Evolutionary conservation across 2,888 invertebrate species (phyloP).

Genomic region (Lottia gigantea): DNA sequence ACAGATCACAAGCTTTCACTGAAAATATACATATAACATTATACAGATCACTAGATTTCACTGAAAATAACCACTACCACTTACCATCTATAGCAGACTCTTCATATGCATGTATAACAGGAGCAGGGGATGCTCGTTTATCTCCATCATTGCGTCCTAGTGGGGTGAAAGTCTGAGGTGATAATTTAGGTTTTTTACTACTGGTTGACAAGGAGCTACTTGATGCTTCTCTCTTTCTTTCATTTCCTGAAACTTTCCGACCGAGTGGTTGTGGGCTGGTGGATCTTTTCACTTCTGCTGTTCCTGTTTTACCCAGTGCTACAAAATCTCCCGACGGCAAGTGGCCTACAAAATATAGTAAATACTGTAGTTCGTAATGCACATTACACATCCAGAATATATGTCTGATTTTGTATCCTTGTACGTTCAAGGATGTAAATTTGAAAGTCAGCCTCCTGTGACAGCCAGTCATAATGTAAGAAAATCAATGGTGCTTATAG

Average conservation of each 20-base stretch:
- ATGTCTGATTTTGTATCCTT: too few relatives aligned
- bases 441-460: too few relatives aligned
- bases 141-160: slow-evolving; percentile 52
- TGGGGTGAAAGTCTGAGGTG: slow-evolving; percentile 56
- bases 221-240: slow-evolving; percentile 79
- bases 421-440: too few relatives aligned
- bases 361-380: too few relatives aligned
- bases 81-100: slow-evolving; percentile 77
- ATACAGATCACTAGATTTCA: too few relatives aligned
- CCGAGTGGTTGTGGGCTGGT: slow-evolving; percentile 32
- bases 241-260: slow-evolving; percentile 59
- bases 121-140: slow-evolving; percentile 51
- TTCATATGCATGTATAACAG: slow-evolving; percentile 53
- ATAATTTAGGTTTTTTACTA: slow-evolving; percentile 67
- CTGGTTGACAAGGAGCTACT: slow-evolving; percentile 38
- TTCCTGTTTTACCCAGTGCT: slow-evolving; percentile 60
- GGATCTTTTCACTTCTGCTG: slow-evolving; percentile 30
- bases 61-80: too few relatives aligned
- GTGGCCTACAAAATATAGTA: slow-evolving; percentile 25
- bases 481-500: too few relatives aligned
- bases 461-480: too few relatives aligned
- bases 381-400: too few relatives aligned
- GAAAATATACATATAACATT: too few relatives aligned
- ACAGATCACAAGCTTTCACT: too few relatives aligned
- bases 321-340: slow-evolving; percentile 67